A percentile compares a stretch with the other conserved stretches of the same genome.
Conservation (phyloP, 1,140 invertebrate species). For the Penaeus chinensis region DNA sequence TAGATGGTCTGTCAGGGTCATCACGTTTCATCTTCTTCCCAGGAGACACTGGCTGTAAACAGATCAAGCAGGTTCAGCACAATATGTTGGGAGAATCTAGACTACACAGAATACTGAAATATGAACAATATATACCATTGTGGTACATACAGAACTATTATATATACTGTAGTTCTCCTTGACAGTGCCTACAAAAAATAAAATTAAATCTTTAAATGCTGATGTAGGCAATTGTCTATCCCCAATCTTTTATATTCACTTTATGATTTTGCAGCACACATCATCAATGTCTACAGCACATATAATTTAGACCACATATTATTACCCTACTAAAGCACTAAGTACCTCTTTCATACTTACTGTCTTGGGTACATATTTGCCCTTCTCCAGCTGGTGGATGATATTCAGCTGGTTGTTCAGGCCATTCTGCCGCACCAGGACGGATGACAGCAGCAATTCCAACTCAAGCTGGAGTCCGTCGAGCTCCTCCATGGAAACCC, state of each 20-base stretch:
- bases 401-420: constrained; percentile 78
- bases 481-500: constrained; percentile 79
- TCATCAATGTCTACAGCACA: constrained; percentile 49
- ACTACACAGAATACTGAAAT: background rate
- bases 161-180: too few relatives aligned
- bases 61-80: background rate
- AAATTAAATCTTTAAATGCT: background rate
- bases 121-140: background rate
- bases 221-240: constrained; percentile 66
- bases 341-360: constrained; percentile 41
- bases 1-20: constrained; percentile 58
- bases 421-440: constrained; percentile 80
- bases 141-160: too few relatives aligned
- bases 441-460: constrained; percentile 85
- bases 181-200: background rate
- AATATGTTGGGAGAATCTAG: background rate
- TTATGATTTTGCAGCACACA: constrained; percentile 64
- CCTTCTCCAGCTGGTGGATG: constrained; percentile 68
- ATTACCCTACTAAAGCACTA: constrained; percentile 56
- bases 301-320: constrained; percentile 65
- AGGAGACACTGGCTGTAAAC: constrained; percentile 45
- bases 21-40: constrained; percentile 58
- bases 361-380: constrained; percentile 67
- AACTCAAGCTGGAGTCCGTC: constrained; percentile 87
- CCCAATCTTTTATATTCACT: constrained; percentile 66